Evolutionary conservation across 2,888 invertebrate genomes (phyloP), one percentile per base, ranked within the genome.

Genomic region (Ganaspis brasiliensis): DNA sequence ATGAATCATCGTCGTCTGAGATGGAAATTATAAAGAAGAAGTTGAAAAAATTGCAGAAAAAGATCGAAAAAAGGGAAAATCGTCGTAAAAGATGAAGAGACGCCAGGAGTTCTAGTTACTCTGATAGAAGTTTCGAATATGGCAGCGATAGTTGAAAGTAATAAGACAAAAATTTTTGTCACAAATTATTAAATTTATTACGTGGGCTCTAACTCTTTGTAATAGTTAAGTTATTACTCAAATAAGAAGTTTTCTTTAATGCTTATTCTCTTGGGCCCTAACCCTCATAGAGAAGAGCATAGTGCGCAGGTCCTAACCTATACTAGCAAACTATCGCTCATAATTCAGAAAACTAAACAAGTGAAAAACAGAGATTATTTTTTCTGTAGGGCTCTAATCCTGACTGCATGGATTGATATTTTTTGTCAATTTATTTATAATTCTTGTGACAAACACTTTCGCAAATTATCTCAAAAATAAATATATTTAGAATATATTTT

Each of bases 231-330:
- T 49, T 49, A 14, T 49, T 49, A 49, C 49, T 49, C 16, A n/a
- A 49, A n/a, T 1, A 49, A 49, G n/a, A n/a, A 16, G 8, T n/a
- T 9, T n/a, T 49, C 1, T 8, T 49, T n/a, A n/a, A 6, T 49
- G n/a, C n/a, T 40, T 49, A n/a, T 3, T 16, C 16, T 49, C 16
- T 16, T n/a, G 49, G 49, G 49, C 49, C 16, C 49, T 49, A 49
- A 49, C 49, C 49, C n/a, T 16, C 8, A 3, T 8, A 49, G 16
- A 49, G 8, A 49, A 3, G 8, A 49, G n/a, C 16, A 16, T 49
- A 49, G n/a, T 49, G n/a, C 49, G 49, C 49, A 49, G 49, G 49
- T 16, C 6, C 49, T 49, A 49, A 49, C 49, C 49, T 16, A 49
- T 0, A 49, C n/a, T n/a, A n/a, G n/a, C n/a, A n/a, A n/a, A n/a